phyloP scores from a whole-genome alignment of 2,113 vertebrate species.

The Chloebia gouldiae region DNA sequence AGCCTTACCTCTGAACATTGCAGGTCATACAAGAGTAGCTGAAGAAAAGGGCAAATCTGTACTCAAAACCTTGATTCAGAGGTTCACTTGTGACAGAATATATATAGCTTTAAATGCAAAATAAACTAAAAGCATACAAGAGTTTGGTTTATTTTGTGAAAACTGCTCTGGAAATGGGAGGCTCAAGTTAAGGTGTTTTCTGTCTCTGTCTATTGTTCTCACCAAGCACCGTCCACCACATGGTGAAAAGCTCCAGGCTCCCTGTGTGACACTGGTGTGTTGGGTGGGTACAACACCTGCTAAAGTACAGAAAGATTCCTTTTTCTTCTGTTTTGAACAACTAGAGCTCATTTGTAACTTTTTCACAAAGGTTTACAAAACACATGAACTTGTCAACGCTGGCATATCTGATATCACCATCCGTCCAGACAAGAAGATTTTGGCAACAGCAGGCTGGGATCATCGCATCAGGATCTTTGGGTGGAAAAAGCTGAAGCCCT shows the following conservation, averaged over 20 bases:
- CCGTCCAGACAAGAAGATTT: conserved; percentile 83
- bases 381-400: conserved; percentile 82
- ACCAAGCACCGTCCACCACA: neutral
- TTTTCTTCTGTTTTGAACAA: neutral
- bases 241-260: neutral
- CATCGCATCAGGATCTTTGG: conserved; percentile 87
- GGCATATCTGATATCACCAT: conserved; percentile 86
- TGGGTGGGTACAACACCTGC: neutral
- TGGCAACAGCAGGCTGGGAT: conserved; percentile 93
- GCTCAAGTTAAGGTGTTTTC: neutral
- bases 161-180: neutral
- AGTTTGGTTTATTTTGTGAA: neutral
- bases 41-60: neutral
- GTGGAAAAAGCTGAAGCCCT: conserved; percentile 87
- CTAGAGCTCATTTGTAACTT: neutral
- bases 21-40: neutral
- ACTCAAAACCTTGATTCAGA: neutral
- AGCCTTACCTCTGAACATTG: neutral
- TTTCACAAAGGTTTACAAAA: conserved; percentile 75
- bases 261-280: neutral
- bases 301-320: neutral
- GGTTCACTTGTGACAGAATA: neutral
- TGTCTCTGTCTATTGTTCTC: neutral
- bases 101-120: neutral
- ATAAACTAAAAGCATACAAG: neutral